Percentiles rank a stretch among this genome's conserved stretches.
phyloP scores from a whole-genome alignment of 1,140 invertebrate genomes.

The Hormaphis cornu region DNA sequence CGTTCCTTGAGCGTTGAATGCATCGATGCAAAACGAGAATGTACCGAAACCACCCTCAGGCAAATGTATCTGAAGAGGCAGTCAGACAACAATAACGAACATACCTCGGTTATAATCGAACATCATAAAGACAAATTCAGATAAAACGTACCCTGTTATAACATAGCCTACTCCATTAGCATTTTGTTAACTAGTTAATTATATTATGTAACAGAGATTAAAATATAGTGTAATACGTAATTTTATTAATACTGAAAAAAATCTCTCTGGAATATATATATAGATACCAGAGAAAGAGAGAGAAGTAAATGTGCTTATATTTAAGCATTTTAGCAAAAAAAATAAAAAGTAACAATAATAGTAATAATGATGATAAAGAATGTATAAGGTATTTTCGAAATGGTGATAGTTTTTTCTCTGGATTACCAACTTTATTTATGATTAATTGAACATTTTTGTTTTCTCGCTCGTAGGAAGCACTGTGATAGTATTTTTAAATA shows the following conservation, averaged over 20 bases:
- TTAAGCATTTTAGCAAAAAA: background rate
- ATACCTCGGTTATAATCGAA: background rate
- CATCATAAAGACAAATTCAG: constrained; percentile 27
- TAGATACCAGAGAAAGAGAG: background rate
- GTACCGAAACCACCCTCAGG: background rate
- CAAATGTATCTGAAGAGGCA: constrained; percentile 6
- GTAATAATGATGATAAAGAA: too few species aligned
- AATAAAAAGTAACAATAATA: background rate
- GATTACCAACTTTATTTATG: background rate
- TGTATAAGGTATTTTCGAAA: constrained; percentile 6
- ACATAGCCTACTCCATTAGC: constrained; percentile 12
- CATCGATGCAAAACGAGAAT: constrained; percentile 13
- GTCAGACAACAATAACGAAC: constrained; percentile 19
- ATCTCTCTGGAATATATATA: background rate
- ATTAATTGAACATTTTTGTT: constrained; percentile 6
- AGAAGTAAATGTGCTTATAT: background rate
- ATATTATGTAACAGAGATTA: constrained; percentile 15
- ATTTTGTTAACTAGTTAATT: constrained; percentile 30
- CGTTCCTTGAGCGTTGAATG: constrained; percentile 16
- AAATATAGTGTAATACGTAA: constrained; percentile 16
- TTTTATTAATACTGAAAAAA: constrained; percentile 14
- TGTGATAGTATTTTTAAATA: constrained; percentile 24
- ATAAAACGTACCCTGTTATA: constrained; percentile 2
- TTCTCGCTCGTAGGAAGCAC: constrained; percentile 26
- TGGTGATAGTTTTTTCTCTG: constrained; percentile 16